phyloP scores from a whole-genome alignment of 2,113 vertebrate species.

The Urocynchramus pylzowi region DNA sequence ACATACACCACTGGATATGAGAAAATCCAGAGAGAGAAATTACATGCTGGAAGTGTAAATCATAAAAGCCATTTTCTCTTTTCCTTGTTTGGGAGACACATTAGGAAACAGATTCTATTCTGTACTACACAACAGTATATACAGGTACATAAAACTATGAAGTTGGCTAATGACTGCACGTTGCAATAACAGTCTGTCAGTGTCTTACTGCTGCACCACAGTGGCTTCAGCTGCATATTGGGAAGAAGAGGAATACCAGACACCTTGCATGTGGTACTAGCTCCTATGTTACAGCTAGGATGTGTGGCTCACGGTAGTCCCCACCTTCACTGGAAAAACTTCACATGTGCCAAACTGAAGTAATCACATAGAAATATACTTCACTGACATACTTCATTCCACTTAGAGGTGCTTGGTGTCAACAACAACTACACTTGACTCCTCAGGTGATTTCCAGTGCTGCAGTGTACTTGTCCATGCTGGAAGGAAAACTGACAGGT shows the following conservation, averaged over 20 bases:
- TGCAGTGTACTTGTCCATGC: neutral
- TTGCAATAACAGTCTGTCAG: neutral
- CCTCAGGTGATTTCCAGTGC: neutral
- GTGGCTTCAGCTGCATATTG: neutral
- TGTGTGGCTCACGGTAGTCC: neutral
- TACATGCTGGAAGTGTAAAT: constrained; percentile 54
- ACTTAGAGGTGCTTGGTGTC: neutral
- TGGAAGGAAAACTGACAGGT: neutral
- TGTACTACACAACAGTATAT: constrained; percentile 39
- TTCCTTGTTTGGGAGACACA: constrained; percentile 1
- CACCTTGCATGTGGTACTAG: neutral
- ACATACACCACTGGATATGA: constrained; percentile 36
- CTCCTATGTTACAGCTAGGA: neutral
- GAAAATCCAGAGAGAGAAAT: constrained; percentile 46
- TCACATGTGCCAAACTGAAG: no score
- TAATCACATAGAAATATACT: no score
- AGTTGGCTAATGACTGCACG: neutral
- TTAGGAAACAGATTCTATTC: constrained; percentile 1
- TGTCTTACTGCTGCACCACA: neutral
- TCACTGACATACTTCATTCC: neutral
- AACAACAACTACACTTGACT: neutral
- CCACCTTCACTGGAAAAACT: neutral
- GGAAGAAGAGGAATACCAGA: neutral
- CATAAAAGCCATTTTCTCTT: constrained; percentile 7
- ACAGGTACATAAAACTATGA: constrained; percentile 5